Evolutionary conservation across 2,888 invertebrate genomes (phyloP).

Genomic region (Drosophila meridiana): DNA sequence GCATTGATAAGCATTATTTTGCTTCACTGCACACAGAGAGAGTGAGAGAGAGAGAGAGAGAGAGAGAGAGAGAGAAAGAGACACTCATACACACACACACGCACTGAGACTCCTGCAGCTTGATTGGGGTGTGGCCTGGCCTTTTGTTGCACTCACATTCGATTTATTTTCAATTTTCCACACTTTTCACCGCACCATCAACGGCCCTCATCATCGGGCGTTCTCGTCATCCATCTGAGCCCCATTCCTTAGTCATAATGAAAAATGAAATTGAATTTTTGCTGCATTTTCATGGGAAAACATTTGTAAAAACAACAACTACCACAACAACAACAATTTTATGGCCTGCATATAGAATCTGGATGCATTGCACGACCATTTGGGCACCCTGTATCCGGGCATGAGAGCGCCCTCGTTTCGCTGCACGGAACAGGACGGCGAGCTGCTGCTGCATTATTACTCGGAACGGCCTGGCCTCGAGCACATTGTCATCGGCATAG

Average conservation of each 20-base stretch:
- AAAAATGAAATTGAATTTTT: slow-evolving; percentile 82
- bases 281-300: slow-evolving; percentile 53
- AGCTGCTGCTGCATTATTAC: slow-evolving; percentile 96
- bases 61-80: neutral
- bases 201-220: slow-evolving; percentile 29
- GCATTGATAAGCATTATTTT: slow-evolving; percentile 76
- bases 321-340: slow-evolving; percentile 13
- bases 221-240: slow-evolving; percentile 43
- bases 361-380: slow-evolving; percentile 97
- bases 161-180: slow-evolving; percentile 82
- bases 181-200: slow-evolving; percentile 68
- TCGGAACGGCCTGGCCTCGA: slow-evolving; percentile 97
- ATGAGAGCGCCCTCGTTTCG: slow-evolving; percentile 98
- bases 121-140: slow-evolving; percentile 35
- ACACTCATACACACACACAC: slow-evolving; percentile 14
- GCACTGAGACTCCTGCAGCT: slow-evolving; percentile 1
- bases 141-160: slow-evolving; percentile 80
- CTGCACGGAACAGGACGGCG: slow-evolving; percentile 97
- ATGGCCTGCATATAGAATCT: slow-evolving; percentile 89
- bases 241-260: slow-evolving; percentile 70
- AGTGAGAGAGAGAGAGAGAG: neutral
- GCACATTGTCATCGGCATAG: slow-evolving; percentile 98
- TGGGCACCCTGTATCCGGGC: slow-evolving; percentile 96
- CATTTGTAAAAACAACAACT: slow-evolving; percentile 50
- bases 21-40: slow-evolving; percentile 59